These are phyloP conservation scores for Sceloporus tristichus DNA, from an alignment of 2,113 vertebrate species.

Conservation along the genomic window DNA sequence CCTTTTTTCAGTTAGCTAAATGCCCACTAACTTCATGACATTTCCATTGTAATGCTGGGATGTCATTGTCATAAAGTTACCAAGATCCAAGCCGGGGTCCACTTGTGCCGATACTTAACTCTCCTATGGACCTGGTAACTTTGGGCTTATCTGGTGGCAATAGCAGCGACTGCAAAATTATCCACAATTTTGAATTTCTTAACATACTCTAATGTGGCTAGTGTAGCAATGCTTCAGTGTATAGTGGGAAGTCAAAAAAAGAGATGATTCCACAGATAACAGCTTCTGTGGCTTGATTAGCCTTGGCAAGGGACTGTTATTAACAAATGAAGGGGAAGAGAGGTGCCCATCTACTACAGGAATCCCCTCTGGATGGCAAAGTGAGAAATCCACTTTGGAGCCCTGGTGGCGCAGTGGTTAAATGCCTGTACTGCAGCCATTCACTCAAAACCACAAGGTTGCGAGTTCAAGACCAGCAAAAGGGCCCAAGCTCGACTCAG, in stretches of 20 bases:
- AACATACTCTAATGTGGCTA: not conserved
- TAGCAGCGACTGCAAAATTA: not conserved
- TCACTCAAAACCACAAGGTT: too few species aligned
- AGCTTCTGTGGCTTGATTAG: not conserved
- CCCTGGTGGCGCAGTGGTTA: too few species aligned
- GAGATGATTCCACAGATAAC: not conserved
- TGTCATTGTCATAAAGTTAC: not conserved
- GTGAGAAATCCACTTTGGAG: not conserved
- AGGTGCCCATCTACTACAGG: not conserved
- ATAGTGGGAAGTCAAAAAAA: not conserved
- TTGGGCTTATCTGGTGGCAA: not conserved
- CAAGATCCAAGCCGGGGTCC: not conserved
- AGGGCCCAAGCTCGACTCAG: too few species aligned
- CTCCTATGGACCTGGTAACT: not conserved
- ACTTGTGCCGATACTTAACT: not conserved
- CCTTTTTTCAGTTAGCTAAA: not conserved
- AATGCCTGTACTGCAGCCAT: too few species aligned
- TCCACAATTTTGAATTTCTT: not conserved
- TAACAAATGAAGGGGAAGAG: not conserved
- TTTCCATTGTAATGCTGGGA: not conserved
- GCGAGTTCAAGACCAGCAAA: too few species aligned
- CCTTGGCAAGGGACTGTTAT: not conserved
- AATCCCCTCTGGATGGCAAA: not conserved
- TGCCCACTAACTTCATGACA: not conserved
- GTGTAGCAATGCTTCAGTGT: not conserved